Conservation (phyloP, 2,113 vertebrate genomes). For the Erythrolamprus reginae region DNA sequence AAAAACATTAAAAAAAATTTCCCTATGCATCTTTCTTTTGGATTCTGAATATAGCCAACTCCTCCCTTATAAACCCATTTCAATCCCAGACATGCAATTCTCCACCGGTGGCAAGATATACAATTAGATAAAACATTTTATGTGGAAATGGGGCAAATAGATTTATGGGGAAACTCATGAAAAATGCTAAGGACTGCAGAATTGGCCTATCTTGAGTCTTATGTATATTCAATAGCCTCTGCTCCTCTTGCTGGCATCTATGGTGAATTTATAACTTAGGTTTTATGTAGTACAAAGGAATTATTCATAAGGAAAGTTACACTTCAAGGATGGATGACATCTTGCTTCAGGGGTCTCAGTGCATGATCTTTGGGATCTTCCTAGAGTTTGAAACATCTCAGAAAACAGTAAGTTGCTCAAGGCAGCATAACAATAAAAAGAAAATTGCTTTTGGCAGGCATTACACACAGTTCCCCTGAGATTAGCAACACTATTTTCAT, state of each 20-base stretch:
- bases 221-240: not conserved
- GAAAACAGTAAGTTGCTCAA: not conserved
- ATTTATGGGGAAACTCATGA: not conserved
- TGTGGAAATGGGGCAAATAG: not conserved
- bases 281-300: not conserved
- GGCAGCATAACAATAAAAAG: not conserved
- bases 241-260: not conserved
- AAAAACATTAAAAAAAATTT: not conserved
- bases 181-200: not conserved
- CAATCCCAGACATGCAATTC: not conserved
- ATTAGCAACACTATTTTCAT: slow-evolving; percentile 35
- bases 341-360: not conserved
- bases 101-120: not conserved
- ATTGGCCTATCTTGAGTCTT: not conserved
- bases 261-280: not conserved
- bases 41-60: not conserved
- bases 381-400: not conserved
- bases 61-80: not conserved
- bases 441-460: slow-evolving; percentile 32
- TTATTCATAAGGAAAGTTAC: not conserved
- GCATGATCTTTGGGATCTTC: not conserved
- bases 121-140: not conserved
- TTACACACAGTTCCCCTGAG: not conserved
- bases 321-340: not conserved
- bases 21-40: not conserved